Evolutionary conservation across 2,113 vertebrate species (phyloP).

Genomic region (Xyrauchen texanus): DNA sequence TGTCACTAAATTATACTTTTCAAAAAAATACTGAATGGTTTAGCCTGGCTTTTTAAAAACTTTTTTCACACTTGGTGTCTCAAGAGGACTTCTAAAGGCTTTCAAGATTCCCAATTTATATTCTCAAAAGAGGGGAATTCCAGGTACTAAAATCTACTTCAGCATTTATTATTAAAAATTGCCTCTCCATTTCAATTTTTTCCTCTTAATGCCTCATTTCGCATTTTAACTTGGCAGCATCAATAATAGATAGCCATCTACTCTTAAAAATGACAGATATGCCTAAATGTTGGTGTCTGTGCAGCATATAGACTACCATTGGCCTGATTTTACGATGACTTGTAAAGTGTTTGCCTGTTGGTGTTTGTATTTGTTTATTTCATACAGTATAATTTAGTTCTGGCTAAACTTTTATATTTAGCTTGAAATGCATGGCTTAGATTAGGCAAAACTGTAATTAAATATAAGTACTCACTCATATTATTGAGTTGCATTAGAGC

Average conservation of each 20-base stretch:
- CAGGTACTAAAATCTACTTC: constrained; percentile 8
- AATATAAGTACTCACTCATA: not conserved
- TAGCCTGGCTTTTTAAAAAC: not conserved
- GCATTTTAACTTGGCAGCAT: no score
- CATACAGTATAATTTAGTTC: not conserved
- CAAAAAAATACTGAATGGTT: no score
- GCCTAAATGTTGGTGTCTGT: not conserved
- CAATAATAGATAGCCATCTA: not conserved
- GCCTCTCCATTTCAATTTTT: not conserved
- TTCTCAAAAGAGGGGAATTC: constrained; percentile 3
- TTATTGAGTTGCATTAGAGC: not conserved
- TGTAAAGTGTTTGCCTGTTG: not conserved
- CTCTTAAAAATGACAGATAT: not conserved
- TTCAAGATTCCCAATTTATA: not conserved
- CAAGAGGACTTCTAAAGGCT: no score
- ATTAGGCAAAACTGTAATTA: not conserved
- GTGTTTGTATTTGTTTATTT: not conserved
- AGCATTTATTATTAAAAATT: constrained; percentile 34
- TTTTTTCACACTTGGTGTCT: not conserved
- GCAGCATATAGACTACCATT: not conserved
- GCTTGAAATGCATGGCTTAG: not conserved
- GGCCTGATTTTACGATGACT: not conserved
- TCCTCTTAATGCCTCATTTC: no score
- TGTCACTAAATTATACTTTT: not conserved
- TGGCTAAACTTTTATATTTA: not conserved